A percentile compares a stretch with the other conserved stretches of the same genome.
Conservation (phyloP, 2,888 invertebrate species). For the Cephus spinipes region DNA sequence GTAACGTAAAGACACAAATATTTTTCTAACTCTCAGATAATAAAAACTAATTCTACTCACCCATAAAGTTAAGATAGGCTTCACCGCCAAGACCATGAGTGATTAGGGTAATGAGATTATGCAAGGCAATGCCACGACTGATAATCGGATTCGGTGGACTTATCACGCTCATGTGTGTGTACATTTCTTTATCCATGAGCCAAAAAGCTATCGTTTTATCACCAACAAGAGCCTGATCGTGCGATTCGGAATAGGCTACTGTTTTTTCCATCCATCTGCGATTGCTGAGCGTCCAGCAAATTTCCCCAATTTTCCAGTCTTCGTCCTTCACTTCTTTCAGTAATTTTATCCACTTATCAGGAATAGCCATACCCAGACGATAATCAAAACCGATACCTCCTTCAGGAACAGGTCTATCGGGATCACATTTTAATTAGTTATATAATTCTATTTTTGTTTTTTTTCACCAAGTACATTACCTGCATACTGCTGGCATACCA, state of each 20-base stretch:
- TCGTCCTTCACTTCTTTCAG: conserved; percentile 88
- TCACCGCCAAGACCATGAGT: conserved; percentile 97
- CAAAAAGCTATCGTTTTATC: conserved; percentile 99
- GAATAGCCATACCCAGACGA: conserved; percentile 98
- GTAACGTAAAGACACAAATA: neutral
- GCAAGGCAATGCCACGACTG: conserved; percentile 94
- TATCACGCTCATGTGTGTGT: conserved; percentile 89
- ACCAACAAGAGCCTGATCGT: conserved; percentile 97
- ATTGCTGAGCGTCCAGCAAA: conserved; percentile 94
- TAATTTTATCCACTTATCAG: conserved; percentile 98
- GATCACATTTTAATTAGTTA: conserved; percentile 4
- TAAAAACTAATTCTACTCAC: conserved; percentile 65
- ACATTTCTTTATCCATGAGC: conserved; percentile 99
- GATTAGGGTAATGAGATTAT: conserved; percentile 96
- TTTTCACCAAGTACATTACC: conserved; percentile 37
- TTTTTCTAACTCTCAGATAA: neutral
- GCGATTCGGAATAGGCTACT: conserved; percentile 98
- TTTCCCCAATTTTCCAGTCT: conserved; percentile 92
- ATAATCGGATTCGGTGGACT: conserved; percentile 80
- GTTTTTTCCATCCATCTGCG: conserved; percentile 95
- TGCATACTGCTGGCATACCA: conserved; percentile 96
- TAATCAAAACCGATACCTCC: conserved; percentile 98
- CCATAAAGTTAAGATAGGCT: conserved; percentile 99
- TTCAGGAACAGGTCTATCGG: conserved; percentile 84
- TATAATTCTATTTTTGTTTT: neutral